Evolutionary conservation across 2,888 invertebrate genomes (phyloP), one percentile per base, ranked within the genome.

Genomic region (Autographa gamma): DNA sequence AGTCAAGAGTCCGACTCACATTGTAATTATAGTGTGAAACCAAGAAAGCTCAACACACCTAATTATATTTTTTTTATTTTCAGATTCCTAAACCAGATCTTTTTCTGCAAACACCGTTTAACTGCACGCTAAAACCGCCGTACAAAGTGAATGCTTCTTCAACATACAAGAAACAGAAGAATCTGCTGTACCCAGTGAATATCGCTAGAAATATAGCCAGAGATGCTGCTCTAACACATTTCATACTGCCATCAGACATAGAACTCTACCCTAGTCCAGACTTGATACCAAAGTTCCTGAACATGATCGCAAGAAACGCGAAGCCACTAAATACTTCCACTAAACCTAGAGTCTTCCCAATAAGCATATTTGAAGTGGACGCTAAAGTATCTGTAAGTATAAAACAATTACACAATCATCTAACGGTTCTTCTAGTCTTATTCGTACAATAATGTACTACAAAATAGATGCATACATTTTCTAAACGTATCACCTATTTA

Each of bases 141-240:
- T 98, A 97, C 94, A 90, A 95, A 85, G 96, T 97, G 54, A 96
- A 96, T 76, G 92, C 96, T 0, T 96, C 97, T 0, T 96, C 96
- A 73, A 97, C 98, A 86, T 98, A 98, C 92, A 98, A 98, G 94
- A 96, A 97, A 64, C 97, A 97, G 85, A 98, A 98, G 90, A 98
- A 97, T 85, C 96, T 98, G 13, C 93, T 98, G 31, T 99, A 99
- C 90, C 98, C 98, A 2, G 98, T 99, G 69, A 99, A 99, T 91
- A 98, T 98, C 13, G 98, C 98, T 0, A 96, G 98, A 41, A 98
- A 98, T 91, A 96, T 98, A n/a, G 98, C 98, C 0, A 96, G 98
- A 60, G 98, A 98, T 85, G 96, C 97, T 41, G 97, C 98, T 0
- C 96, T 97, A 60, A 98, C 98, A 0, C 97, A 98, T 90, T 98